Evolutionary conservation across 2,888 invertebrate species (phyloP).

Genomic region (Dermolepida albohirtum): DNA sequence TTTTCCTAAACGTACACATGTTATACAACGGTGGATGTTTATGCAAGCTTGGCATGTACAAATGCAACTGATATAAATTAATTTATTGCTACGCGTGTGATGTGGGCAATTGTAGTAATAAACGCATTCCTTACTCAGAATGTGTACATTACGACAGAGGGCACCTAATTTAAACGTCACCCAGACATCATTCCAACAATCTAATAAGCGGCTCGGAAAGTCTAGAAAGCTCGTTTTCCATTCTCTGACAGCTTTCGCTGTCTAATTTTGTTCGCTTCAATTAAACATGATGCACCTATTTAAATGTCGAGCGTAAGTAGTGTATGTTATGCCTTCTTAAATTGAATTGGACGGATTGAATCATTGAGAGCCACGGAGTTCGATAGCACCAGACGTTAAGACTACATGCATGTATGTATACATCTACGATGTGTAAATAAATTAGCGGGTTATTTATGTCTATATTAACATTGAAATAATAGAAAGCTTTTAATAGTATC

Average conservation of each 20-base stretch:
- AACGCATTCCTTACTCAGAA: slow-evolving; percentile 10
- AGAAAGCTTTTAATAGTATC: slow-evolving; percentile 18
- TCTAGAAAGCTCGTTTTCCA: slow-evolving; percentile 10
- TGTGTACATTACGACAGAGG: neutral
- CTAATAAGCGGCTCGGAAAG: neutral
- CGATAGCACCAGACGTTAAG: slow-evolving; percentile 33
- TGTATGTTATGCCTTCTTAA: slow-evolving; percentile 14
- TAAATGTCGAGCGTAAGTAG: neutral
- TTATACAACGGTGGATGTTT: no score
- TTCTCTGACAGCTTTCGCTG: slow-evolving; percentile 15
- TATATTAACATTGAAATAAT: slow-evolving; percentile 27
- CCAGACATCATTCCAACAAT: slow-evolving; percentile 5
- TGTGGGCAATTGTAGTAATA: neutral
- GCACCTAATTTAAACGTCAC: slow-evolving; percentile 16
- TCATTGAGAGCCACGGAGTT: slow-evolving; percentile 26
- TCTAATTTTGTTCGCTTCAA: slow-evolving; percentile 15
- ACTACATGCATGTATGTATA: neutral
- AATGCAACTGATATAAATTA: slow-evolving; percentile 12
- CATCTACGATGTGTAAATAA: slow-evolving; percentile 7
- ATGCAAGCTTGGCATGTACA: neutral
- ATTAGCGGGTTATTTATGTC: slow-evolving; percentile 29
- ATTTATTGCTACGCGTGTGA: slow-evolving; percentile 17
- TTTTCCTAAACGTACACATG: no score
- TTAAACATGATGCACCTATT: slow-evolving; percentile 22
- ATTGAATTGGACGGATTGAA: slow-evolving; percentile 30